These are phyloP conservation scores for Mus minutoides DNA, from an alignment of 2,797 vertebrate species.

Conservation along the genomic window DNA sequence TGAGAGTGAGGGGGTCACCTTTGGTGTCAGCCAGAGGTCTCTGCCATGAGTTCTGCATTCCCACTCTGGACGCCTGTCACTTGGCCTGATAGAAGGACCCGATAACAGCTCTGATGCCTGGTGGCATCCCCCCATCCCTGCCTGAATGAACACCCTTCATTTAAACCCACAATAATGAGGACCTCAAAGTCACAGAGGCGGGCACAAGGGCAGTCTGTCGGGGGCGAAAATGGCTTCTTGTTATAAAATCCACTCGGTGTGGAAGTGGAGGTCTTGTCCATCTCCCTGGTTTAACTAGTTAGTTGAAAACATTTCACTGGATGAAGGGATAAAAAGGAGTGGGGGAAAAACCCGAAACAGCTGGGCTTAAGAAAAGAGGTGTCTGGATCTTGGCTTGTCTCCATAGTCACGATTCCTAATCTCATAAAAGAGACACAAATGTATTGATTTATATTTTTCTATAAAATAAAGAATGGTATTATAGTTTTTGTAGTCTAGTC, in stretches of 20 bases:
- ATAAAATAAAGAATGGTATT: slow-evolving; percentile 7
- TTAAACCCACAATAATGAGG: slow-evolving; percentile 91
- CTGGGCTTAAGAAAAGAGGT: background rate
- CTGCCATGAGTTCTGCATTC: slow-evolving; percentile 89
- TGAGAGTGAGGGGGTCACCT: slow-evolving; percentile 98
- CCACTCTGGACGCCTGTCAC: slow-evolving; percentile 90
- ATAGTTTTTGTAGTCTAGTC: slow-evolving; percentile 36
- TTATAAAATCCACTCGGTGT: slow-evolving; percentile 84
- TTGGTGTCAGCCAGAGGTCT: slow-evolving; percentile 96
- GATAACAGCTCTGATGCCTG: slow-evolving; percentile 88
- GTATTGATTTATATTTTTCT: slow-evolving; percentile 46
- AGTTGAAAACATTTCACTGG: slow-evolving; percentile 79
- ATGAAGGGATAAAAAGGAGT: background rate
- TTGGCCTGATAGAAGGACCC: slow-evolving; percentile 91
- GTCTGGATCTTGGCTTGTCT: background rate
- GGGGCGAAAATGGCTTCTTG: slow-evolving; percentile 78
- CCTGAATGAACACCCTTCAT: slow-evolving; percentile 91
- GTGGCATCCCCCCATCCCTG: slow-evolving; percentile 86
- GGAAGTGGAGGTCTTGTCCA: slow-evolving; percentile 81
- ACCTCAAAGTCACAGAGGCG: slow-evolving; percentile 91
- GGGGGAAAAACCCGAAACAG: background rate
- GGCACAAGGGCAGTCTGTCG: slow-evolving; percentile 89
- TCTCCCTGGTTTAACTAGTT: slow-evolving; percentile 81
- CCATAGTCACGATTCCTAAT: background rate
- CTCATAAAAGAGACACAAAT: background rate